Percentiles rank a stretch among this genome's conserved stretches.
Conservation (phyloP, 2,888 invertebrate genomes). For the Synanthedon vespiformis region DNA sequence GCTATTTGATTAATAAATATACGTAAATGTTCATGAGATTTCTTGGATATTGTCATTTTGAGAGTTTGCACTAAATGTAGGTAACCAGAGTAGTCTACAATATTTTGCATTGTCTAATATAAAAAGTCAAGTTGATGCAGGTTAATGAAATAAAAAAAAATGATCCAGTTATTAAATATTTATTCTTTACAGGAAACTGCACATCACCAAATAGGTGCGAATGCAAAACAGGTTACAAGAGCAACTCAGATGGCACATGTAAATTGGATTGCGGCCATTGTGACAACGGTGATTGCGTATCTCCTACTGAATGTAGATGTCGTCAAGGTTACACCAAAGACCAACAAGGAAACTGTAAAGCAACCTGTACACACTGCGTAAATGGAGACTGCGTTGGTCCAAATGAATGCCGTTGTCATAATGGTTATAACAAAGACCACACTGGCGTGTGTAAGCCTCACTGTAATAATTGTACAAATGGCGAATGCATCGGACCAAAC, state of each 20-base stretch:
- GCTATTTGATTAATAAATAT: no score
- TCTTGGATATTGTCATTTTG: no score
- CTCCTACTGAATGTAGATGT: slow-evolving; percentile 64
- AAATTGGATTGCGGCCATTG: slow-evolving; percentile 46
- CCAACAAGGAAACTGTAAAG: slow-evolving; percentile 13
- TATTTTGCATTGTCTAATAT: no score
- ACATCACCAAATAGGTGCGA: slow-evolving; percentile 67
- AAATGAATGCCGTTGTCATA: slow-evolving; percentile 60
- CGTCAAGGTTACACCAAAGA: slow-evolving; percentile 19
- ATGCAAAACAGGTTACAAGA: slow-evolving; percentile 65
- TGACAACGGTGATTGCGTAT: slow-evolving; percentile 55
- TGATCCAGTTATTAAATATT: not conserved
- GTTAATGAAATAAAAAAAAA: no score
- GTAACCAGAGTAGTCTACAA: no score
- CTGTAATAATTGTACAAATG: slow-evolving; percentile 32
- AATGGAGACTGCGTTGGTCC: slow-evolving; percentile 63
- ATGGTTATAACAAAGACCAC: slow-evolving; percentile 13
- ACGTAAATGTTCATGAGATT: no score
- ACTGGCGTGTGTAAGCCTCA: slow-evolving; percentile 20
- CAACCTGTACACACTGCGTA: slow-evolving; percentile 30
- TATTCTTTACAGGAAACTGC: slow-evolving; percentile 57
- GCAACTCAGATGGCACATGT: slow-evolving; percentile 48
- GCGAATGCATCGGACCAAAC: slow-evolving; percentile 54
- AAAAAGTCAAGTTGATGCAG: no score
- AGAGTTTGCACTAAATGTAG: no score